Base-by-base conservation (phyloP, 2,888 invertebrate genomes). In the Amphipyra tragopoginis region DNA sequence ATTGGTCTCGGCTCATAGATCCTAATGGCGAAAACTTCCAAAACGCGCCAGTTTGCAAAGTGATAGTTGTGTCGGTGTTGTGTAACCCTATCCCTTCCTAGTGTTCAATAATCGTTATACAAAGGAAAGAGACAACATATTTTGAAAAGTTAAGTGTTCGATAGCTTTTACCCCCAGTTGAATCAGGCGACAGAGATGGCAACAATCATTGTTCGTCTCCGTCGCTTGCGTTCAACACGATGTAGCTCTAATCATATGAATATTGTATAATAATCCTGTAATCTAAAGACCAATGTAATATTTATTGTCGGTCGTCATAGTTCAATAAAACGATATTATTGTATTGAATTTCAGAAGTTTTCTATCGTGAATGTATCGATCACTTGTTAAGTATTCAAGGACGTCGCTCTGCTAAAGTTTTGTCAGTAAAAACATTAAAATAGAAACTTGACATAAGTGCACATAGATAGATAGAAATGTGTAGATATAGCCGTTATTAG, bases 211-310 rank as follows among this genome's bases (percentile, higher is more conserved):
- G 13, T 0, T 29, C 33, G 36, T 15, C 26, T 51, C 43, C 10
- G 26, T 63, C 52, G 42, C 44, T 14, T 36, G 38, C 64, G 58
- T 29, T 52, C 65, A 48, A 29, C 51, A 2, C 42, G 50, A 11
- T 40, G 14, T 55, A 72, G 47, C 29, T 48, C 11, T 77, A 65
- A 72, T 74, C 56, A 61, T n/a, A 65, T 58, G 51, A 70, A 48
- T 71, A 74, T 60, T 67, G 73, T 80, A 70, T 68, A 60, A 56
- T 75, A 72, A 73, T 65, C 72, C 66, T 77, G 68, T 81, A 78
- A 69, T 80, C 39, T 79, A 76, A 74, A 65, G 77, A 81, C 77
- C 81, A 82, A 82, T 81, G 59, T 70, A 77, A 65, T 76, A 69
- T 74, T 71, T 70, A 80, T 70, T 49, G 61, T 73, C 66, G 76